Percentiles rank a stretch among this genome's conserved stretches.
Conservation (phyloP, 2,797 vertebrate species). For the Sardinella longiceps region DNA sequence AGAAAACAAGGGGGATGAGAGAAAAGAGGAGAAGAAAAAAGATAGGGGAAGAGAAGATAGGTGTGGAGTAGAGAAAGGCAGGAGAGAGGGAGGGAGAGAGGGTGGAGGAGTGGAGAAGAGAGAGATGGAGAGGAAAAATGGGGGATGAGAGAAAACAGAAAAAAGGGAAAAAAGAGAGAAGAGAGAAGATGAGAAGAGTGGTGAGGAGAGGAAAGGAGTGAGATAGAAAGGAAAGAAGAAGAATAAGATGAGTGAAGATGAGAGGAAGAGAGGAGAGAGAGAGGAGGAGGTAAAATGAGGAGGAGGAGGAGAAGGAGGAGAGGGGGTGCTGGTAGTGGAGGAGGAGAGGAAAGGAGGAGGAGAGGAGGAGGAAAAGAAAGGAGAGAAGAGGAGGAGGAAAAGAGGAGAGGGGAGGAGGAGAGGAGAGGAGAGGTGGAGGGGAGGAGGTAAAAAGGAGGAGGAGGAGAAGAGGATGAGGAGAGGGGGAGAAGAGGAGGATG, state of each 20-base stretch:
- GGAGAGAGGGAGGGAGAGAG: neutral
- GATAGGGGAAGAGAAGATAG: neutral
- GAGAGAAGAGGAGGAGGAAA: conserved; percentile 21
- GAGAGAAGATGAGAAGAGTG: neutral
- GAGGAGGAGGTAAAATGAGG: neutral
- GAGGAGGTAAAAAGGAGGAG: neutral
- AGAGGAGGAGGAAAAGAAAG: neutral
- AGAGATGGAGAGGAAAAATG: no score
- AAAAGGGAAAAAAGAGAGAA: neutral
- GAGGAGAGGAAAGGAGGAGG: conserved; percentile 13
- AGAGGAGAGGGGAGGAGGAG: neutral
- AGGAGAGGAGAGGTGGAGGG: no score
- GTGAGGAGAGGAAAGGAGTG: neutral
- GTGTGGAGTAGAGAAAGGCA: neutral
- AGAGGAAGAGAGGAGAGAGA: neutral
- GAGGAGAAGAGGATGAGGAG: neutral
- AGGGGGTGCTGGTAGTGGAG: neutral
- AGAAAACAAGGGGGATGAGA: neutral
- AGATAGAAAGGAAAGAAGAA: no score
- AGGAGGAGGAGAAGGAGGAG: neutral
- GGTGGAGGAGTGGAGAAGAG: neutral
- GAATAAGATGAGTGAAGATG: neutral
- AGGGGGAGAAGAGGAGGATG: neutral
- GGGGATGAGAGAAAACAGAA: neutral
- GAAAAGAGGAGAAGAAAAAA: neutral